Conservation (phyloP, 2,888 invertebrate genomes). For the Volucella inflata region DNA sequence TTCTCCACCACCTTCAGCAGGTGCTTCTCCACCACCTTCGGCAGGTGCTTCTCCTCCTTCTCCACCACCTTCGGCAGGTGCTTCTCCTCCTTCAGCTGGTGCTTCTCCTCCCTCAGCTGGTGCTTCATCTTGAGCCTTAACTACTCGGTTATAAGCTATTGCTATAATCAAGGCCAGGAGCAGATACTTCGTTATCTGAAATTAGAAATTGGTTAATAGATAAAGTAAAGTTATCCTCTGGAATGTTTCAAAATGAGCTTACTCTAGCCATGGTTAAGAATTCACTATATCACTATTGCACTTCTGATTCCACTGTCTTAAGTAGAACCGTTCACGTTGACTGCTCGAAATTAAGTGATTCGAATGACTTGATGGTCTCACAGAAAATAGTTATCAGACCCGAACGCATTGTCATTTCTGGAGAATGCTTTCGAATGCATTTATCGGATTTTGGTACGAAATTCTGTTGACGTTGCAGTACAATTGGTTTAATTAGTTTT, state of each 20-base stretch:
- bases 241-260: conserved; percentile 10
- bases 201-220: background rate
- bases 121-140: conserved; percentile 42
- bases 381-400: conserved; percentile 58
- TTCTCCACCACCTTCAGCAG: background rate
- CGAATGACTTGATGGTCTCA: conserved; percentile 51
- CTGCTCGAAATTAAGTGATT: conserved; percentile 67
- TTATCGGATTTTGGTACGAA: conserved; percentile 46
- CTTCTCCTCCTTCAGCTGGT: background rate
- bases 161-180: conserved; percentile 61
- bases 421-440: conserved; percentile 60
- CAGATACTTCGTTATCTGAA: conserved; percentile 63
- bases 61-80: background rate
- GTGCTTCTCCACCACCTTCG: background rate
- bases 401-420: conserved; percentile 47
- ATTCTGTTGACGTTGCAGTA: conserved; percentile 57
- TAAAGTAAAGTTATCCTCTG: background rate
- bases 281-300: conserved; percentile 19
- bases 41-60: background rate
- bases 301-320: conserved; percentile 40
- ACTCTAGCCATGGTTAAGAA: conserved; percentile 55
- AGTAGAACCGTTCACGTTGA: conserved; percentile 67
- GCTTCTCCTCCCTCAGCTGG: background rate
- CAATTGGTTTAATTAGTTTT: conserved; percentile 35
- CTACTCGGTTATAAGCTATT: conserved; percentile 43